Conservation (phyloP, 2,797 vertebrate genomes). For the Anguilla marmorata region DNA sequence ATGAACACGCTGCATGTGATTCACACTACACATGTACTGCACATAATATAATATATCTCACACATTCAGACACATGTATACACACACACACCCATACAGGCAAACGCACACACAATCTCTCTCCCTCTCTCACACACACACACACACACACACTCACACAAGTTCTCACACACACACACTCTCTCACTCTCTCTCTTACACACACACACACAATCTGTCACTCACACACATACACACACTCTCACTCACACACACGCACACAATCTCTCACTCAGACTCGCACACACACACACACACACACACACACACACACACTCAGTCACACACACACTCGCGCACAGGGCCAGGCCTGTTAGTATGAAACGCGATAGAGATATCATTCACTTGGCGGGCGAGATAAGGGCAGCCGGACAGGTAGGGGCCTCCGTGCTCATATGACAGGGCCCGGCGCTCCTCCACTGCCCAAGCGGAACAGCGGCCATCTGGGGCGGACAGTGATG, state of each 20-base stretch:
- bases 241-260: not conserved
- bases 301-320: not conserved
- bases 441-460: slow-evolving; percentile 48
- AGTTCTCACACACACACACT: not conserved
- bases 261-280: not conserved
- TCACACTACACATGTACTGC: not conserved
- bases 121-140: not conserved
- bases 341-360: not conserved
- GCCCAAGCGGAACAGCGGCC: slow-evolving; percentile 70
- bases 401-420: slow-evolving; percentile 34
- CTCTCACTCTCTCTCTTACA: not conserved
- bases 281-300: slow-evolving; percentile 10
- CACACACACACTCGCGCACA: not conserved
- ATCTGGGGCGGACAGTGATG: slow-evolving; percentile 67
- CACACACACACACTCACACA: not conserved
- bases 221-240: too few species aligned
- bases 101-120: not conserved
- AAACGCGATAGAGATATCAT: slow-evolving; percentile 17
- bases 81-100: not conserved
- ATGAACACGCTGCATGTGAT: not conserved
- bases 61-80: not conserved
- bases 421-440: slow-evolving; percentile 53
- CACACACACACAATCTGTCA: not conserved
- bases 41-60: not conserved
- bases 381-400: slow-evolving; percentile 33